A percentile compares a stretch with the other conserved stretches of the same genome.
phyloP scores from a whole-genome alignment of 2,113 vertebrate species.

The Caranx ignobilis region DNA sequence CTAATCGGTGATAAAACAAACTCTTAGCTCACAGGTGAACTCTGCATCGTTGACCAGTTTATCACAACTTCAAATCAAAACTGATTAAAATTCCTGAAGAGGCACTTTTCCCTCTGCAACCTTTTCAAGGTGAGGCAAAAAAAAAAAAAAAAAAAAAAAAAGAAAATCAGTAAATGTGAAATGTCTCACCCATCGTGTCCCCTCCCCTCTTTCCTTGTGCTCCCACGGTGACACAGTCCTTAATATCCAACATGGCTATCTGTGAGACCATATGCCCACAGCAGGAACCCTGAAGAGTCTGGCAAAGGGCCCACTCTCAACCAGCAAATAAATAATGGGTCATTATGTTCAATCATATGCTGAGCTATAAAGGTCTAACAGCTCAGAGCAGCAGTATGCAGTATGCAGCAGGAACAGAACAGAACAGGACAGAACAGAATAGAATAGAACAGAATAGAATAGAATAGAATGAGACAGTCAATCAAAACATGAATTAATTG shows the following conservation, averaged over 20 bases:
- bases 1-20: too few relatives aligned
- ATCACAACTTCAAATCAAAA: slow-evolving; percentile 7
- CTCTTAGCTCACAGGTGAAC: background rate
- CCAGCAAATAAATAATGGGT: slow-evolving; percentile 80
- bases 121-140: slow-evolving; percentile 56
- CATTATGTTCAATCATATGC: slow-evolving; percentile 82
- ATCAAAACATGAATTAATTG: background rate
- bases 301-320: slow-evolving; percentile 75
- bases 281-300: slow-evolving; percentile 74
- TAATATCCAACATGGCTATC: slow-evolving; percentile 73
- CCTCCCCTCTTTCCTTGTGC: slow-evolving; percentile 33
- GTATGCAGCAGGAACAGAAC: background rate
- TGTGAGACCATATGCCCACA: slow-evolving; percentile 78
- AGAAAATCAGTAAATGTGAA: slow-evolving; percentile 36
- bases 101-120: slow-evolving; percentile 1
- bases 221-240: slow-evolving; percentile 63
- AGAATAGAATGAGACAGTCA: background rate
- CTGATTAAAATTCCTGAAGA: slow-evolving; percentile 39
- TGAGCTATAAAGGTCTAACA: slow-evolving; percentile 67
- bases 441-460: background rate
- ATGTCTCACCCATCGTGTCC: slow-evolving; percentile 35
- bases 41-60: background rate
- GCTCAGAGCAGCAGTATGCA: slow-evolving; percentile 51
- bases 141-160: too few relatives aligned
- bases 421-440: background rate